A percentile compares a stretch with the other conserved stretches of the same genome.
These are phyloP conservation scores for Dendronephthya gigantea DNA, from an alignment of 64 coral and sea anemone genomes.

Conservation along the genomic window DNA sequence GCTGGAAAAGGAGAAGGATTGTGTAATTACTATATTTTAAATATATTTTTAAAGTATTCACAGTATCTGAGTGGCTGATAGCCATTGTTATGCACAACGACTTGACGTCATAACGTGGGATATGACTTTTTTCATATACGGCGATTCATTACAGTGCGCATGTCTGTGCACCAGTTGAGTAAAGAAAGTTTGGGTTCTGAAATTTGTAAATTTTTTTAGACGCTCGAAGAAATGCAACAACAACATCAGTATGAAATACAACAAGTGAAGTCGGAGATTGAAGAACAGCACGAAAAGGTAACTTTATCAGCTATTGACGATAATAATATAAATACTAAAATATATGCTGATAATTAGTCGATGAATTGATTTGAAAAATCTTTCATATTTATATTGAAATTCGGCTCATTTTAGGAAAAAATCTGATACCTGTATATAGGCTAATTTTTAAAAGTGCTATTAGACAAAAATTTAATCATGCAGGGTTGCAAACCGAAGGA, in stretches of 20 bases:
- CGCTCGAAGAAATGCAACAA: constrained; percentile 73
- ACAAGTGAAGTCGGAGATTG: constrained; percentile 71
- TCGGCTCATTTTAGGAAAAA: too few species aligned
- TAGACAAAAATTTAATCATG: too few species aligned
- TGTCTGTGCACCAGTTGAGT: neutral
- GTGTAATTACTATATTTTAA: constrained; percentile 21
- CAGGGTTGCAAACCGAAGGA: too few species aligned
- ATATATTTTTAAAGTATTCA: neutral
- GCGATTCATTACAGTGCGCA: neutral
- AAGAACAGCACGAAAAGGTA: constrained; percentile 87
- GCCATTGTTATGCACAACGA: too few species aligned
- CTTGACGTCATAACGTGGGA: too few species aligned
- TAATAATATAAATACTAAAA: neutral
- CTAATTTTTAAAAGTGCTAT: too few species aligned
- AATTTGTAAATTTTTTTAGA: neutral
- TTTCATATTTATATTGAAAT: too few species aligned
- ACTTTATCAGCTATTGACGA: neutral
- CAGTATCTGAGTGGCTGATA: too few species aligned
- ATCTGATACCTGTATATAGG: too few species aligned
- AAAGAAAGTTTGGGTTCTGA: neutral
- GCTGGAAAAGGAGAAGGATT: constrained; percentile 76
- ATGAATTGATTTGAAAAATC: too few species aligned
- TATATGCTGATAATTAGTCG: neutral
- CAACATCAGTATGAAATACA: constrained; percentile 82
- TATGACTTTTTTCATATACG: neutral